Conservation (phyloP, 2,113 vertebrate species). For the Electrona antarctica region DNA sequence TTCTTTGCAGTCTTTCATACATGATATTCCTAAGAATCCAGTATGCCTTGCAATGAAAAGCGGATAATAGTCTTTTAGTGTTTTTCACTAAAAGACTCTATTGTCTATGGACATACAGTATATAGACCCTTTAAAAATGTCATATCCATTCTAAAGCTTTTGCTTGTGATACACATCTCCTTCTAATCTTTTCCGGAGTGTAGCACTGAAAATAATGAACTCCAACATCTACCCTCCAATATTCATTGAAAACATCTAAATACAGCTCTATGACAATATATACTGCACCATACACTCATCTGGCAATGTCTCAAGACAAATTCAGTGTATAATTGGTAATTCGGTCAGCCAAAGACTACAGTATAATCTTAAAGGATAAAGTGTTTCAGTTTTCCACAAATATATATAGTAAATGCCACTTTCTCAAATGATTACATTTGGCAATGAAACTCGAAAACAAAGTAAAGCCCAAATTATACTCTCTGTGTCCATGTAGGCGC, state of each 20-base stretch:
- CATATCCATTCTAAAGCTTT: conserved; percentile 34
- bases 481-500: too few species aligned
- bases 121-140: not conserved
- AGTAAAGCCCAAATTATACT: too few species aligned
- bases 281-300: not conserved
- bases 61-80: conserved; percentile 12
- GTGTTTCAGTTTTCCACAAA: too few species aligned
- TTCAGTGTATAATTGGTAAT: too few species aligned
- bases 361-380: too few species aligned
- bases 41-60: conserved; percentile 7
- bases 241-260: conserved; percentile 28
- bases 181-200: conserved; percentile 20
- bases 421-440: too few species aligned
- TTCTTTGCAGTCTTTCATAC: conserved; percentile 21
- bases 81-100: not conserved
- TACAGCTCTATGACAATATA: conserved; percentile 28
- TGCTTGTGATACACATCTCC: conserved; percentile 27
- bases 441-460: too few species aligned
- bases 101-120: conserved; percentile 4
- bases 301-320: conserved; percentile 4
- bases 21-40: conserved; percentile 34
- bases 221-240: conserved; percentile 36
- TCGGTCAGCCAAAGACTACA: too few species aligned
- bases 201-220: conserved; percentile 35
- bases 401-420: too few species aligned